A percentile compares a stretch with the other conserved stretches of the same genome.
These are phyloP conservation scores for Erebia ligea DNA, from an alignment of 2,888 invertebrate genomes.

Conservation along the genomic window DNA sequence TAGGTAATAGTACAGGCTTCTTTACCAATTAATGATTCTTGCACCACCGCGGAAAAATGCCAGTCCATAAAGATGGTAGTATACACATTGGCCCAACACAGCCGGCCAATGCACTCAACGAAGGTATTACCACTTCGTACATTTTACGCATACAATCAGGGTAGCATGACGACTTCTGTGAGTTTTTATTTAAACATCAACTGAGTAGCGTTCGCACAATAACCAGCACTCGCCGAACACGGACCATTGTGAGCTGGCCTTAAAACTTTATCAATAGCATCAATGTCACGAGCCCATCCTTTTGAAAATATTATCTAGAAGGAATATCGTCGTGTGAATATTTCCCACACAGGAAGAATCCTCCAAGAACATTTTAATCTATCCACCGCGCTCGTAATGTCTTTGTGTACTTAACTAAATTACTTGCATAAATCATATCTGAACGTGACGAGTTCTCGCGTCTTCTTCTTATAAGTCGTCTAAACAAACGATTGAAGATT, in stretches of 20 bases:
- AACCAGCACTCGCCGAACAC: no score
- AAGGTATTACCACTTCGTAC: no score
- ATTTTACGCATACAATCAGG: no score
- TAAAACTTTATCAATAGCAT: not conserved
- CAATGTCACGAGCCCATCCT: not conserved
- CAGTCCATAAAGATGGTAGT: no score
- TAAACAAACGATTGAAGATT: conserved; percentile 5
- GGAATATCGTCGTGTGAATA: conserved; percentile 39
- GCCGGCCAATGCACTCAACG: no score
- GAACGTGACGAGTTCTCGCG: conserved; percentile 74
- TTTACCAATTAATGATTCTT: no score
- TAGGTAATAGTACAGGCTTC: no score
- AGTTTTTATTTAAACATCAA: no score
- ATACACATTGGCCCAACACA: no score
- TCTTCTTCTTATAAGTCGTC: conserved; percentile 38
- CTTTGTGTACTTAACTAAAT: conserved; percentile 81
- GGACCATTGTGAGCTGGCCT: not conserved
- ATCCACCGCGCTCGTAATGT: conserved; percentile 69
- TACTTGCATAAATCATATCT: conserved; percentile 82
- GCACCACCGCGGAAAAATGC: no score
- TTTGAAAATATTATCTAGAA: not conserved
- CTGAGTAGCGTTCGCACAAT: no score
- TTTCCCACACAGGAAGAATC: conserved; percentile 52
- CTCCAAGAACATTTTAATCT: conserved; percentile 74
- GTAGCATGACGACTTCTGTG: no score